Conservation (phyloP, 2,113 vertebrate species). For the Indri indri region DNA sequence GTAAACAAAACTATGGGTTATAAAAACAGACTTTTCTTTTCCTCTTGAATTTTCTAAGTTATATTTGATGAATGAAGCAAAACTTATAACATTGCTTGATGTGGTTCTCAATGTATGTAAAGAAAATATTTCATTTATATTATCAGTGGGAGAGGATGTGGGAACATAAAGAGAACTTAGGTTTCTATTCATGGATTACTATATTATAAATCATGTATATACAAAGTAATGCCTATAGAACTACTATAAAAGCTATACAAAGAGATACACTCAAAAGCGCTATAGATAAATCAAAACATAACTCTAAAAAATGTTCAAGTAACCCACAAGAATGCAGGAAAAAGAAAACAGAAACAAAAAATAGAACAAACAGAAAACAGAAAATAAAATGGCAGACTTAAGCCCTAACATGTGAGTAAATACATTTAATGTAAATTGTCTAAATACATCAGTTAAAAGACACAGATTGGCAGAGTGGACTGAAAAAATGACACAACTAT, state of each 20-base stretch:
- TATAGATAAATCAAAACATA: background rate
- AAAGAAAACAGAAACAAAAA: background rate
- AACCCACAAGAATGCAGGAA: background rate
- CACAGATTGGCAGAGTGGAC: background rate
- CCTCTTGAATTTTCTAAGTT: background rate
- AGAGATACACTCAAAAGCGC: background rate
- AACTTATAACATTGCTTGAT: background rate
- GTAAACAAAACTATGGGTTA: background rate
- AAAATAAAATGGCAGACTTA: background rate
- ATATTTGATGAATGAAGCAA: background rate
- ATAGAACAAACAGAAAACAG: background rate
- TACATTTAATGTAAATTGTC: background rate
- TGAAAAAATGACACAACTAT: background rate
- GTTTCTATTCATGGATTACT: background rate
- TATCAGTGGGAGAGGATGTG: background rate
- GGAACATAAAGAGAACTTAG: background rate
- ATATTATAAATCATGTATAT: background rate
- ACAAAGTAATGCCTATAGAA: background rate
- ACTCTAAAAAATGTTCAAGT: background rate
- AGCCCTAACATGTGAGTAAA: background rate
- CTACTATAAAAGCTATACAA: background rate
- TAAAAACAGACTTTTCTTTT: background rate
- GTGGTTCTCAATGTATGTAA: background rate
- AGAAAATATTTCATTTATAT: background rate
- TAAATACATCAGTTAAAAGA: slow-evolving; percentile 18